Conservation (phyloP, 2,797 vertebrate genomes). For the Mus minutoides region DNA sequence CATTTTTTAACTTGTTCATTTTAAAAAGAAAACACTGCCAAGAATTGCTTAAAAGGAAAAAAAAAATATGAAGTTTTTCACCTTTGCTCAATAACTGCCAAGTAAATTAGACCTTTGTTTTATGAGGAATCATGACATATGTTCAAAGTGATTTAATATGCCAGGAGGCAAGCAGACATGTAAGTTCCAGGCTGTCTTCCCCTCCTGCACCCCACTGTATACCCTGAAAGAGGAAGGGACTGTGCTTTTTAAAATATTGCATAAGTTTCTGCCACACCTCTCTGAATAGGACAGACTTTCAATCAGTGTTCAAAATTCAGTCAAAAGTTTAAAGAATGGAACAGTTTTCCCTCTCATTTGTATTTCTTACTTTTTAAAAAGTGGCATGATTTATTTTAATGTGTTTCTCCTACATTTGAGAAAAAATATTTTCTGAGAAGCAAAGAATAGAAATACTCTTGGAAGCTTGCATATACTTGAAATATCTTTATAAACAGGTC, state of each 20-base stretch:
- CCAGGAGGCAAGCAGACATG: conserved; percentile 81
- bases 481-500: conserved; percentile 30
- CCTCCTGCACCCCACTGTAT: background rate
- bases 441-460: conserved; percentile 6
- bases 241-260: background rate
- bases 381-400: conserved; percentile 29
- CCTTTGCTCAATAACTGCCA: conserved; percentile 84
- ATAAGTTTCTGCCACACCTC: conserved; percentile 10
- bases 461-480: background rate
- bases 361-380: conserved; percentile 49
- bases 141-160: conserved; percentile 83
- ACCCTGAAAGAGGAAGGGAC: conserved; percentile 2
- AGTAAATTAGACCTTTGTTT: conserved; percentile 87
- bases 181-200: conserved; percentile 60
- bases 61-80: conserved; percentile 80
- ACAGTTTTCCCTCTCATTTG: background rate
- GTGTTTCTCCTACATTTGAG: background rate
- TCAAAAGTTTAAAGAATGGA: conserved; percentile 37
- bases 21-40: conserved; percentile 82
- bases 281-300: conserved; percentile 30
- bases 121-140: conserved; percentile 86
- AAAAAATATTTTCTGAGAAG: conserved; percentile 6
- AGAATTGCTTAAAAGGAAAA: conserved; percentile 74
- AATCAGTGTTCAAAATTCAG: conserved; percentile 27
- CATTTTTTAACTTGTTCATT: conserved; percentile 72